Base-by-base conservation (phyloP, 2,888 invertebrate genomes). In the Drosophila prolongata region DNA sequence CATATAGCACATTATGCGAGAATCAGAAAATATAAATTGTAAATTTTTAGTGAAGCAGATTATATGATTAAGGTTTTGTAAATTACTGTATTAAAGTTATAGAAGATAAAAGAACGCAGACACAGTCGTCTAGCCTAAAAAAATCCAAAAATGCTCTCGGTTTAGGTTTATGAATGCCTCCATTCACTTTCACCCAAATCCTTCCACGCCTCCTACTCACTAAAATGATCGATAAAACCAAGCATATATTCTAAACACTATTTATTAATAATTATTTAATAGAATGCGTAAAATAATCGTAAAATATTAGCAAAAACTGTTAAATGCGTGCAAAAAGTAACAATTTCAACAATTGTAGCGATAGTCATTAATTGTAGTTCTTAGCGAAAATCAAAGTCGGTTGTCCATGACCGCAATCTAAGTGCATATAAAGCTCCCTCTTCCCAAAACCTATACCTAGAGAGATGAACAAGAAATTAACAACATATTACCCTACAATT, bases 291-390 rank as follows among this genome's bases (percentile, higher is more conserved):
- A 69, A 66, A 52, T 75, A 80, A 81, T 70, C 64, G 68, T 71
- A 71, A 78, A 76, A 76, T 58, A 58, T 58, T 58, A 58, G 58
- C 40, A 58, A 58, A 86, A 86, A 72, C 79, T 84, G 81, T 84
- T 87, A 78, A 82, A 69, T 65, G 55, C 71, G 72, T 73, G 58
- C 56, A 76, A 62, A 11, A 37, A 52, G 30, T 65, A 62, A 56
- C 53, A 71, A 69, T 76, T 80, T 83, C 77, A 77, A 79, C 70
- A 84, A 83, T 80, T 87, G 80, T 87, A 85, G 85, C 77, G 79
- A 68, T 88, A 88, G 86, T 88, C 84, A 87, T 87, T 87, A 86
- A 85, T 85, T 82, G 79, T 87, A 86, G 85, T 76, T 85, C 69
- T 77, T 86, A 86, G 84, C 77, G 67, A 88, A 87, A 83, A 80